Evolutionary conservation across 2,797 vertebrate species (phyloP).

Genomic region (Falco berigora): DNA sequence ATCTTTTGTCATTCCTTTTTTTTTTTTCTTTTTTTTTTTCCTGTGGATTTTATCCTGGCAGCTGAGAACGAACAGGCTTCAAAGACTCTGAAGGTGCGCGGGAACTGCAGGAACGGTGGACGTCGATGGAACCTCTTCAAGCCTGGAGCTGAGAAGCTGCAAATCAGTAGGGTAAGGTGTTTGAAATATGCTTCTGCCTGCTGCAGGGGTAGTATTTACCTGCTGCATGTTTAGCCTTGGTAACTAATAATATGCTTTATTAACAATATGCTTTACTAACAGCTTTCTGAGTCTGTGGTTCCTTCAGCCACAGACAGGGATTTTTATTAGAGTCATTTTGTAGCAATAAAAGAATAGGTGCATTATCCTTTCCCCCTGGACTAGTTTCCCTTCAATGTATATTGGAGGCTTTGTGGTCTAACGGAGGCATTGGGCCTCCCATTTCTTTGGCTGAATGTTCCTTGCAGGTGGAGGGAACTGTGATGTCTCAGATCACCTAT

Average conservation of each 20-base stretch:
- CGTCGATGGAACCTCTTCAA: slow-evolving; percentile 79
- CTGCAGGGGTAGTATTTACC: background rate
- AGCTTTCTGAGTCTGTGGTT: background rate
- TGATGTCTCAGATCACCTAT: background rate
- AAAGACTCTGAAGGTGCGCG: slow-evolving; percentile 72
- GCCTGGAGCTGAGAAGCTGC: slow-evolving; percentile 84
- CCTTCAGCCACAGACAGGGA: background rate
- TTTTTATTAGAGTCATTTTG: background rate
- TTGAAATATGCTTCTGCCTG: background rate
- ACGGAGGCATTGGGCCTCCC: background rate
- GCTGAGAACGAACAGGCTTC: slow-evolving; percentile 73
- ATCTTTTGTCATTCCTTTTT: slow-evolving; percentile 51
- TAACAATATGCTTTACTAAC: background rate
- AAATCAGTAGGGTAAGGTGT: slow-evolving; percentile 83
- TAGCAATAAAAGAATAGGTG: background rate
- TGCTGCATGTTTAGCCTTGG: background rate
- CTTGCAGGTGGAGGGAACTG: background rate
- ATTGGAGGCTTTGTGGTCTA: background rate
- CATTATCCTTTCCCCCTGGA: background rate
- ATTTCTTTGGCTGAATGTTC: background rate
- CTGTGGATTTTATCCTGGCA: slow-evolving; percentile 51
- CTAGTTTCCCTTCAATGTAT: background rate
- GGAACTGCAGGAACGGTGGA: slow-evolving; percentile 68
- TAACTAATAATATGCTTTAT: background rate
- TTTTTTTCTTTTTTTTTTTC: background rate